Percentiles rank a stretch among this genome's conserved stretches.
These are phyloP conservation scores for Capreolus pygargus DNA, from an alignment of 2,113 vertebrate genomes.

Conservation along the genomic window DNA sequence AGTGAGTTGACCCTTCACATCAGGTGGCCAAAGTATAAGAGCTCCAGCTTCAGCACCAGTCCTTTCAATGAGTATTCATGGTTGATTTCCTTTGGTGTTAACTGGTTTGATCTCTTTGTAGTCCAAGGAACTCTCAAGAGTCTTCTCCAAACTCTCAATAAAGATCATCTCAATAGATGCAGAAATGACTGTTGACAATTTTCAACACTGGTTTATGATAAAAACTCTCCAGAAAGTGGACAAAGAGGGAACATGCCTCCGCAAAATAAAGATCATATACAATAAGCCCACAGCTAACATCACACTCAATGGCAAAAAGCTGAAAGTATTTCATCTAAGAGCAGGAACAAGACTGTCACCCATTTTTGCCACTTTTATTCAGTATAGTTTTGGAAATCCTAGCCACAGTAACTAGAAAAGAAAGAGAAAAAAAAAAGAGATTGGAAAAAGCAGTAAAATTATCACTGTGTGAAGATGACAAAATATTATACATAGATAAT, in stretches of 20 bases:
- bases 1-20: neutral
- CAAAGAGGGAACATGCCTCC: neutral
- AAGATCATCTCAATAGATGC: neutral
- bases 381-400: neutral
- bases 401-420: neutral
- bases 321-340: neutral
- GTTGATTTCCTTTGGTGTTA: neutral
- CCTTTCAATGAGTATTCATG: neutral
- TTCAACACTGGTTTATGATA: neutral
- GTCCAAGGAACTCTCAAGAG: neutral
- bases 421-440: neutral
- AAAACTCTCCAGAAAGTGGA: neutral
- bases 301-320: neutral
- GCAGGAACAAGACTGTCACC: neutral
- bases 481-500: neutral
- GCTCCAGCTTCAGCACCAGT: neutral
- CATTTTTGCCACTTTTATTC: neutral
- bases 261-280: neutral
- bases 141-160: neutral
- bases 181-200: neutral
- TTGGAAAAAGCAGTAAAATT: neutral
- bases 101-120: neutral
- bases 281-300: neutral
- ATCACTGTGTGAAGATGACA: neutral
- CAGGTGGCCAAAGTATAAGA: neutral